Evolutionary conservation across 2,797 vertebrate genomes (phyloP).

Genomic region (Varecia variegata): DNA sequence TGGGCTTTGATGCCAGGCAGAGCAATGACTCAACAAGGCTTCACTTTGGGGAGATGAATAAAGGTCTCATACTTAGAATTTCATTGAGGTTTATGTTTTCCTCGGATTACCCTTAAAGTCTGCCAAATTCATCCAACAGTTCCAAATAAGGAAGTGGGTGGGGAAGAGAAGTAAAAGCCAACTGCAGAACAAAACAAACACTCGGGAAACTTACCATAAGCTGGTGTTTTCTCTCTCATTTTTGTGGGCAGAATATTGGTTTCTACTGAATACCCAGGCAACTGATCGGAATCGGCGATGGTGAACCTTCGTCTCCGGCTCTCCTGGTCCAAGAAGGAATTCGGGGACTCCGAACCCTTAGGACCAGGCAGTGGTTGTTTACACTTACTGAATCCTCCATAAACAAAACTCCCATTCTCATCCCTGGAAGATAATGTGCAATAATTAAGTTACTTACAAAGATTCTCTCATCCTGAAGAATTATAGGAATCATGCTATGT

Average conservation of each 20-base stretch:
- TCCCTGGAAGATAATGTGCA: slow-evolving; percentile 83
- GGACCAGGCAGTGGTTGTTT: slow-evolving; percentile 77
- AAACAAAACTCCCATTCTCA: slow-evolving; percentile 80
- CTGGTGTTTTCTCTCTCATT: slow-evolving; percentile 88
- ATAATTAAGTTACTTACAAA: neutral
- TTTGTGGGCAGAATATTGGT: slow-evolving; percentile 85
- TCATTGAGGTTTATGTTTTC: slow-evolving; percentile 62
- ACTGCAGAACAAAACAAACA: neutral
- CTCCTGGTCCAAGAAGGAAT: slow-evolving; percentile 92
- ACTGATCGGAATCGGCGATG: slow-evolving; percentile 86
- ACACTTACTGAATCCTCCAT: slow-evolving; percentile 78
- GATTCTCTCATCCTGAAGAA: neutral
- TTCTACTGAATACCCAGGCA: slow-evolving; percentile 82
- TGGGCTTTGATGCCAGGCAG: slow-evolving; percentile 18
- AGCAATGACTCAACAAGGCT: slow-evolving; percentile 40
- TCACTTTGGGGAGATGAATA: slow-evolving; percentile 39
- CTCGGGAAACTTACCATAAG: slow-evolving; percentile 84
- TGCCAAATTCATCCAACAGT: neutral
- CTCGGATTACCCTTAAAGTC: slow-evolving; percentile 22
- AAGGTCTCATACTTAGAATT: slow-evolving; percentile 72
- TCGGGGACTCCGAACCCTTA: slow-evolving; percentile 92
- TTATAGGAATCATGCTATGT: fast-evolving
- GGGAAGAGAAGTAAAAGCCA: neutral
- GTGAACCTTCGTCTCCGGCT: slow-evolving; percentile 86
- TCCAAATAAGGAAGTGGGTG: slow-evolving; percentile 43